Evolutionary conservation across 2,888 invertebrate genomes (phyloP).

Genomic region (Aphidoletes aphidimyza): DNA sequence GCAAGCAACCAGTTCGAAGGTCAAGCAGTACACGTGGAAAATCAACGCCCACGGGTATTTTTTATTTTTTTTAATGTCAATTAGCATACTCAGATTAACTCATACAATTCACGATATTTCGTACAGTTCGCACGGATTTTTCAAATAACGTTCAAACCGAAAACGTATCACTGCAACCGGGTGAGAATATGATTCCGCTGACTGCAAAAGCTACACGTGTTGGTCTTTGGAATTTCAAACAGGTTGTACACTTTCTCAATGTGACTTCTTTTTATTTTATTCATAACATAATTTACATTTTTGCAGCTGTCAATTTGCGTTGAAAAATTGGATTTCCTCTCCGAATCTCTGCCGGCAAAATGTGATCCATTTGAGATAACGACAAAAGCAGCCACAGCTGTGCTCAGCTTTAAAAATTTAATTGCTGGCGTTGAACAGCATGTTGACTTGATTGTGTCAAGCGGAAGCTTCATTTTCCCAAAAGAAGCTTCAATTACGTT

Average conservation of each 20-base stretch:
- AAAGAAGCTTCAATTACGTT: constrained; percentile 69
- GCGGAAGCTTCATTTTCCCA: constrained; percentile 80
- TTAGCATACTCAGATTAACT: not conserved
- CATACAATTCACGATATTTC: not conserved
- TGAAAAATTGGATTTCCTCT: constrained; percentile 78
- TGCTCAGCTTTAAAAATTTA: constrained; percentile 74
- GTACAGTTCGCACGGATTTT: constrained; percentile 72
- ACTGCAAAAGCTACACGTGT: constrained; percentile 72
- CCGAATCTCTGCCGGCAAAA: constrained; percentile 69
- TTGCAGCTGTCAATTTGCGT: constrained; percentile 62
- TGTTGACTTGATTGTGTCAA: constrained; percentile 78
- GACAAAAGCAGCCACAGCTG: constrained; percentile 68
- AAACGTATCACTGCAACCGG: constrained; percentile 71
- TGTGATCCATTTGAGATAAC: constrained; percentile 65
- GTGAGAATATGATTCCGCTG: constrained; percentile 73
- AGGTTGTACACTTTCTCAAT: no score
- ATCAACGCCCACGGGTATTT: constrained; percentile 70
- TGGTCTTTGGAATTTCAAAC: constrained; percentile 78
- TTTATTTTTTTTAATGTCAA: not conserved
- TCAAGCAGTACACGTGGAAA: constrained; percentile 80
- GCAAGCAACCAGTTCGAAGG: constrained; percentile 71
- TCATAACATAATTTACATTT: no score
- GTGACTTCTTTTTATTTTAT: not conserved
- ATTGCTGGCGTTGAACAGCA: constrained; percentile 84
- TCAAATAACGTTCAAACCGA: constrained; percentile 70